A percentile compares a stretch with the other conserved stretches of the same genome.
Conservation (phyloP, 1,140 invertebrate species). For the Papilio glaucus region DNA sequence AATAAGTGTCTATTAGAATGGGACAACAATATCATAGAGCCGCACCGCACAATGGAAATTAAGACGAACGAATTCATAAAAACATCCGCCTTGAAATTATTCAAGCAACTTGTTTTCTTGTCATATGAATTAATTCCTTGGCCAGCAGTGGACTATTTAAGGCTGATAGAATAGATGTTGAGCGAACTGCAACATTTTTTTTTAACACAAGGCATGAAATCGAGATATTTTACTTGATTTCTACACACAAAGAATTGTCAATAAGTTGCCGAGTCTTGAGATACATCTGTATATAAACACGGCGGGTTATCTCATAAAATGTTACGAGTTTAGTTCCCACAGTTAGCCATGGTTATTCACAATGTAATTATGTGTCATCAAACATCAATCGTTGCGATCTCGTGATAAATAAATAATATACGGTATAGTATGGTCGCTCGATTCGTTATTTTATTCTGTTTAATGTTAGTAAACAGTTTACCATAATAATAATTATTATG, state of each 20-base stretch:
- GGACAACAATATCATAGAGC: too few species aligned
- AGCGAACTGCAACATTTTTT: not conserved
- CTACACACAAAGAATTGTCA: conserved; percentile 4
- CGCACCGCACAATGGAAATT: not conserved
- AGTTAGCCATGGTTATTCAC: conserved; percentile 37
- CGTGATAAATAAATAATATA: conserved; percentile 21
- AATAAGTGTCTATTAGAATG: too few species aligned
- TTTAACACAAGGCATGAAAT: not conserved
- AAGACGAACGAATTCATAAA: not conserved
- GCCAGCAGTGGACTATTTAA: not conserved
- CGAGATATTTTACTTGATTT: not conserved
- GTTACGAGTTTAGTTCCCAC: conserved; percentile 32
- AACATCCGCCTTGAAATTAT: not conserved
- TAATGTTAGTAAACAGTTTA: not conserved
- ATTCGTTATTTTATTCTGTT: conserved; percentile 4
- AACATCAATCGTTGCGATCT: conserved; percentile 23
- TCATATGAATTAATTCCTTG: not conserved
- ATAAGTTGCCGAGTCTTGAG: not conserved
- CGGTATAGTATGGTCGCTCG: conserved; percentile 17
- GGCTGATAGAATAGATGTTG: not conserved
- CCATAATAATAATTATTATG: not conserved
- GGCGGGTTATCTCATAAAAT: conserved; percentile 30
- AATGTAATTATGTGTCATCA: conserved; percentile 34
- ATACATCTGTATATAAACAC: conserved; percentile 12
- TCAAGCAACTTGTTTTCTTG: not conserved